Conservation (phyloP, 2,797 vertebrate species). For the Meda fulgida region DNA sequence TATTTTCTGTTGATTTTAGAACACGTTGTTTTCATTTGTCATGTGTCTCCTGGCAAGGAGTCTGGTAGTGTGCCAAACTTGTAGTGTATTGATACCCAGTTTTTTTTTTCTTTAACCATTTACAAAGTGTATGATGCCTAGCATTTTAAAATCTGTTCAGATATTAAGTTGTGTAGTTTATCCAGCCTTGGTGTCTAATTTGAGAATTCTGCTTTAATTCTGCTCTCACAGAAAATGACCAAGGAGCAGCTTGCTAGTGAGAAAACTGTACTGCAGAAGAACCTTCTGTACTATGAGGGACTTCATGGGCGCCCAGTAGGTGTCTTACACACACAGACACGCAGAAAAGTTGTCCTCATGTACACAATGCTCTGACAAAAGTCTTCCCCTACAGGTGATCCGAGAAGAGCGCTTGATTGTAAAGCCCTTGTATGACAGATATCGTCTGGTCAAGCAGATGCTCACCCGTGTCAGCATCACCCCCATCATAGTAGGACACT, state of each 20-base stretch:
- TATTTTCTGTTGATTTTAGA: not conserved
- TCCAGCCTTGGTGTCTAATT: not conserved
- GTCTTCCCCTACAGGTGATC: conserved; percentile 80
- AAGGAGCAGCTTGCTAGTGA: conserved; percentile 95
- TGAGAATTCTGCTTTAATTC: not conserved
- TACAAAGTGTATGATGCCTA: not conserved
- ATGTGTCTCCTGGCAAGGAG: not conserved
- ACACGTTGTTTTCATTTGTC: not conserved
- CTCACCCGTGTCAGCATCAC: conserved; percentile 95
- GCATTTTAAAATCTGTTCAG: not conserved
- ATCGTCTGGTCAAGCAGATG: conserved; percentile 97
- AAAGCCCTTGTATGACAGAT: conserved; percentile 95
- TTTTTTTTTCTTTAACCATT: not conserved
- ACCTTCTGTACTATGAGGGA: conserved; percentile 94
- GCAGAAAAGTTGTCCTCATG: not conserved
- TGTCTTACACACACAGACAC: conserved; percentile 19
- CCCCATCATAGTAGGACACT: conserved; percentile 87
- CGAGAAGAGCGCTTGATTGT: conserved; percentile 93
- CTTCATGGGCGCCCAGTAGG: conserved; percentile 92
- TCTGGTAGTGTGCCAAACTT: not conserved
- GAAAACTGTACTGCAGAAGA: conserved; percentile 95
- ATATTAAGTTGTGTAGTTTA: not conserved
- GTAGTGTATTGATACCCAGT: too few species aligned
- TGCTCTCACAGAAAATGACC: conserved; percentile 89
- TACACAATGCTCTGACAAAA: not conserved